These are phyloP conservation scores for Pollachius pollachius DNA, from an alignment of 2,113 vertebrate genomes.

Conservation along the genomic window DNA sequence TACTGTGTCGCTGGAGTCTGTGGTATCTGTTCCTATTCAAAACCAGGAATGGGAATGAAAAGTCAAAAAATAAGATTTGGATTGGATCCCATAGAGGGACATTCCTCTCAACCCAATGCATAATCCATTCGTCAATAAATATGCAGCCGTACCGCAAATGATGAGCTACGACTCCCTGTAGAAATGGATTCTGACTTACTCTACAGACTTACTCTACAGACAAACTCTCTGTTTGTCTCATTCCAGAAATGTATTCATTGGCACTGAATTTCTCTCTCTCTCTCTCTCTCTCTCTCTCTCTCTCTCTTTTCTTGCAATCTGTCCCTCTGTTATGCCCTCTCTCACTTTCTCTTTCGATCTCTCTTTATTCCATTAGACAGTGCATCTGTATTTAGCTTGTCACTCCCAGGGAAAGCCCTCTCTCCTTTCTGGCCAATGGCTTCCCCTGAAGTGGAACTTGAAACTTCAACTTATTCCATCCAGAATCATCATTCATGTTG, in stretches of 20 bases:
- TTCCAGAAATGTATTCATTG: neutral
- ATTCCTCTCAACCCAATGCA: neutral
- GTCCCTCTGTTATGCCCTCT: neutral
- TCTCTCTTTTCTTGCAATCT: neutral
- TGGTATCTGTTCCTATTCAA: too few species aligned
- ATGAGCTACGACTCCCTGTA: conserved; percentile 7
- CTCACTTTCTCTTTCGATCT: neutral
- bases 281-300: neutral
- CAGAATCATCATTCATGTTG: conserved; percentile 39
- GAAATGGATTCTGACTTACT: conserved; percentile 2
- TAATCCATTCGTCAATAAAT: neutral
- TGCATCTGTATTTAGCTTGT: conserved; percentile 4
- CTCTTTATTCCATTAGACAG: conserved; percentile 5
- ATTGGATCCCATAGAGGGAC: neutral
- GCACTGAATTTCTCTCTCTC: neutral
- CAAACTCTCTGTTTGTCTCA: neutral
- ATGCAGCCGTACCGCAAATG: conserved; percentile 6
- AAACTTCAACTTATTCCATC: conserved; percentile 9
- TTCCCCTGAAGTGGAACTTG: conserved; percentile 28
- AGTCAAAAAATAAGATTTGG: neutral
- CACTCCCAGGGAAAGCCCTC: neutral
- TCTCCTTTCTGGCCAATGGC: conserved; percentile 10
- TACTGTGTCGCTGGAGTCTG: neutral
- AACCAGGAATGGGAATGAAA: neutral
- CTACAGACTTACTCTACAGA: neutral